Evolutionary conservation across 2,797 vertebrate species (phyloP).

Genomic region (Emys orbicularis): DNA sequence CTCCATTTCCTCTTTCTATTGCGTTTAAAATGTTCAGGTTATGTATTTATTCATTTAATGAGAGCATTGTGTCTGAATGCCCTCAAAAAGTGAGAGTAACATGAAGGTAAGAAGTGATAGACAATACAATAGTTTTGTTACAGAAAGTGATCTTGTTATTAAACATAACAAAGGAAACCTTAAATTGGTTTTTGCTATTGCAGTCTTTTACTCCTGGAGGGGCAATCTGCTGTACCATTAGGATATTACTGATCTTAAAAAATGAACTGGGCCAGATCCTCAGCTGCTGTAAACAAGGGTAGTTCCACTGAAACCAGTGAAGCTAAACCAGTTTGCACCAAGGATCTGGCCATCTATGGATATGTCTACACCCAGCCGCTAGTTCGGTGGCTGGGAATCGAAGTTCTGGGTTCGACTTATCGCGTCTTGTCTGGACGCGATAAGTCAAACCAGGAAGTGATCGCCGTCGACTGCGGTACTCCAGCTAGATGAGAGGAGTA

Average conservation of each 20-base stretch:
- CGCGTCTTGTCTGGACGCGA: too few species aligned
- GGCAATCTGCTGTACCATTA: accelerated
- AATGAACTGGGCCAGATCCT: not conserved
- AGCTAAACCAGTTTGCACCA: not conserved
- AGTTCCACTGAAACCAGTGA: not conserved
- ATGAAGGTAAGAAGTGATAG: not conserved
- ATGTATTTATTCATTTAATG: not conserved
- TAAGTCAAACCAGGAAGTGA: too few species aligned
- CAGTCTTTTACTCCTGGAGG: not conserved
- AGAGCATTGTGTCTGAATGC: not conserved
- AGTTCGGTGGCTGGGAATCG: too few species aligned
- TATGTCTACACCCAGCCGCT: too few species aligned
- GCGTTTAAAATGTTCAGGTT: not conserved
- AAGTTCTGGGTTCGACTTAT: too few species aligned
- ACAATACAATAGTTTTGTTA: not conserved
- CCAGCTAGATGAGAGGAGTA: too few species aligned
- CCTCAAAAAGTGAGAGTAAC: not conserved
- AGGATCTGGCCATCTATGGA: too few species aligned
- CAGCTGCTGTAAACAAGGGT: not conserved
- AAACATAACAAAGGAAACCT: not conserved
- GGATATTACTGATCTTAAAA: not conserved
- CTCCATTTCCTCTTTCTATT: not conserved
- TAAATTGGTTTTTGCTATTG: not conserved
- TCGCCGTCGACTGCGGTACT: too few species aligned
- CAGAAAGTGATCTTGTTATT: not conserved